A percentile compares a stretch with the other conserved stretches of the same genome.
Evolutionary conservation across 2,888 invertebrate genomes (phyloP).

Genomic region (Eurytoma californica): DNA sequence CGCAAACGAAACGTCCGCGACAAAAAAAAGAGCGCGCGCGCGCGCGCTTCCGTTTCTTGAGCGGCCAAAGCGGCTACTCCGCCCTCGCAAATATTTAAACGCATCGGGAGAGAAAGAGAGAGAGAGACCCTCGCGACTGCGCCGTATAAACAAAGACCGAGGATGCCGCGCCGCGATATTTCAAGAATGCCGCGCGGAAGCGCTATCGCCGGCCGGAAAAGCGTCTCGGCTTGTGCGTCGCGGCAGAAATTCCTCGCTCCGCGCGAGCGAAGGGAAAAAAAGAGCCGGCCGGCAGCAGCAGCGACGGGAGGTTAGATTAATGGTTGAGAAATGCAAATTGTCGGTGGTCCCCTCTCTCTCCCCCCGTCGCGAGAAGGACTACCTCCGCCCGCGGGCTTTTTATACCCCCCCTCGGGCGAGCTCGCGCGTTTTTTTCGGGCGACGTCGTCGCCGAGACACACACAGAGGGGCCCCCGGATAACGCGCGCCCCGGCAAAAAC

Average conservation of each 20-base stretch:
- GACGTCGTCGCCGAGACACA: background rate
- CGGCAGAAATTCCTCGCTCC: conserved; percentile 31
- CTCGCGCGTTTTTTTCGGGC: conserved; percentile 34
- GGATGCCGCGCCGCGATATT: conserved; percentile 3
- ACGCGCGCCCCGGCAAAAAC: conserved; percentile 65
- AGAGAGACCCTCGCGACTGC: too few species aligned
- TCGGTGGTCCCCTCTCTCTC: conserved; percentile 62
- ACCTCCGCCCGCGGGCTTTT: conserved; percentile 14
- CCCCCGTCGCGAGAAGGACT: conserved; percentile 21
- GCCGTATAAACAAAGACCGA: conserved; percentile 27
- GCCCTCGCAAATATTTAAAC: conserved; percentile 39
- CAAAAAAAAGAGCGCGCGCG: conserved; percentile 4
- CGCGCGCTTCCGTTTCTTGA: conserved; percentile 6
- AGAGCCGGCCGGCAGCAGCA: conserved; percentile 57
- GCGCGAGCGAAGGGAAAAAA: conserved; percentile 54
- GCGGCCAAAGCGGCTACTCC: background rate
- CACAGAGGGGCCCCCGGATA: conserved; percentile 57
- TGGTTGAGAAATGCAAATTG: conserved; percentile 74
- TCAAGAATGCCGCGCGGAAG: conserved; percentile 22
- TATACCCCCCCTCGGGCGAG: conserved; percentile 40
- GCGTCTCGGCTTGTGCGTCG: conserved; percentile 16
- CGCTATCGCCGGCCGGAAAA: background rate
- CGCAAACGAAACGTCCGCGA: background rate
- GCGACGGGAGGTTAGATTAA: conserved; percentile 70
- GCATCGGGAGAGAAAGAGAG: conserved; percentile 12